Conservation (phyloP, 1,140 invertebrate species). For the Leptinotarsa texana region DNA sequence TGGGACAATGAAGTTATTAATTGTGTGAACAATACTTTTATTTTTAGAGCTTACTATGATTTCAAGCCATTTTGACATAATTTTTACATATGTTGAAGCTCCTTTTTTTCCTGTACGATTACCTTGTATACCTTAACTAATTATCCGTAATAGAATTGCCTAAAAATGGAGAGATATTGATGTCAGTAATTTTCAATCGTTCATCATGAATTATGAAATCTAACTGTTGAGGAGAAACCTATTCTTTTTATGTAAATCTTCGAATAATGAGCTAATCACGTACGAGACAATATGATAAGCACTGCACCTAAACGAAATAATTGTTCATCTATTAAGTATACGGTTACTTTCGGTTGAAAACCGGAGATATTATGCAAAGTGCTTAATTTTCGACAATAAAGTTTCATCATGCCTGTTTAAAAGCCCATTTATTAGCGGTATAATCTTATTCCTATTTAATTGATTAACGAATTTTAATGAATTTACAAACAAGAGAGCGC, state of each 20-base stretch:
- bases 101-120: too few species aligned
- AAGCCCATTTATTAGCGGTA: slow-evolving; percentile 5
- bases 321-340: not conserved
- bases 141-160: too few species aligned
- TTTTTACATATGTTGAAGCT: too few species aligned
- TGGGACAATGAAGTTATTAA: too few species aligned
- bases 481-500: not conserved
- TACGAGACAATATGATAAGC: not conserved
- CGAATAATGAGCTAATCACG: not conserved
- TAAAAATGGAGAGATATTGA: too few species aligned
- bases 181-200: not conserved
- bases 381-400: slow-evolving; percentile 1
- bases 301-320: not conserved
- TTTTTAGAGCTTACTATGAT: too few species aligned
- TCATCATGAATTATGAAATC: not conserved
- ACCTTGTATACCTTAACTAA: too few species aligned
- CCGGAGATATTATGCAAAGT: slow-evolving; percentile 19
- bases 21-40: too few species aligned
- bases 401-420: not conserved
- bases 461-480: slow-evolving; percentile 1
- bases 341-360: slow-evolving; percentile 5
- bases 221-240: not conserved
- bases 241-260: slow-evolving; percentile 1
- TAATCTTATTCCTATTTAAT: not conserved
- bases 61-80: too few species aligned